phyloP scores from a whole-genome alignment of 1,140 invertebrate species.

The Helicorthomorpha holstii region DNA sequence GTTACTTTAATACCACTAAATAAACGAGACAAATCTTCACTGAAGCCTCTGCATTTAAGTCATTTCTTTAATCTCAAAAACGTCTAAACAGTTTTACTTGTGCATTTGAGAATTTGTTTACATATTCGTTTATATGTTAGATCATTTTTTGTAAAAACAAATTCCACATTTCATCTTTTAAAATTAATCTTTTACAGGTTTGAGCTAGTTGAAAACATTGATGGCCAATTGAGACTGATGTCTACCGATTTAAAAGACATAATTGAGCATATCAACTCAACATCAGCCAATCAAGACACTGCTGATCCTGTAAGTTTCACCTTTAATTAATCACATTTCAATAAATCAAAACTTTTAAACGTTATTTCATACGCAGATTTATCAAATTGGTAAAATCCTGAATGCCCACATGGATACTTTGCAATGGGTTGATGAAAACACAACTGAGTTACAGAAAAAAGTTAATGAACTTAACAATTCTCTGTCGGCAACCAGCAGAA shows the following conservation, averaged over 20 bases:
- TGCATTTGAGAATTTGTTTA: too few relatives aligned
- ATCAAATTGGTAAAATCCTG: conserved; percentile 79
- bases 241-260: conserved; percentile 87
- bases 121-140: too few relatives aligned
- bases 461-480: conserved; percentile 67
- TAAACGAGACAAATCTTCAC: too few relatives aligned
- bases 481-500: conserved; percentile 59
- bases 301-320: conserved; percentile 56
- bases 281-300: conserved; percentile 61
- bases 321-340: neutral
- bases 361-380: conserved; percentile 38
- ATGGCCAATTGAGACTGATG: conserved; percentile 84
- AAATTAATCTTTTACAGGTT: conserved; percentile 34
- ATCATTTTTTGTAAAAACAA: too few relatives aligned
- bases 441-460: conserved; percentile 49
- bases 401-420: conserved; percentile 93
- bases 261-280: conserved; percentile 81
- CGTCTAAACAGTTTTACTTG: too few relatives aligned
- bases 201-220: conserved; percentile 68
- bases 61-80: too few relatives aligned
- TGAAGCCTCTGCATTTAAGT: too few relatives aligned
- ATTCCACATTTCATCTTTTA: too few relatives aligned
- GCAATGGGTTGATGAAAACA: conserved; percentile 75
- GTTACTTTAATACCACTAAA: too few relatives aligned
- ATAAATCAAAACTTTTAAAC: neutral